These are phyloP conservation scores for Lamproptera curius DNA, from an alignment of 2,888 invertebrate genomes.

Conservation along the genomic window DNA sequence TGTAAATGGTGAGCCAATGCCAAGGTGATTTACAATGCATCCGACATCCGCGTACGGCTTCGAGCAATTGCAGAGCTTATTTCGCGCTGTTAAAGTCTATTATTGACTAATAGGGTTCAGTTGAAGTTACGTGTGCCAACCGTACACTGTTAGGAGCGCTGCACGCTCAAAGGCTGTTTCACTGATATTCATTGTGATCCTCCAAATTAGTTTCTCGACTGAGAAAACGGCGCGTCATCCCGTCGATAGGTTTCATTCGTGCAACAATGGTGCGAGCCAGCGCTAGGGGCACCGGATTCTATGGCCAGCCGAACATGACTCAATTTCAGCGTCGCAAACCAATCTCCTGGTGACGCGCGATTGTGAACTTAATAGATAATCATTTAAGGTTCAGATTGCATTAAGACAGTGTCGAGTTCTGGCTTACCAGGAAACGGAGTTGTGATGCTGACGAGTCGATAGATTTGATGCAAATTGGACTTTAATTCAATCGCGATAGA, in stretches of 20 bases:
- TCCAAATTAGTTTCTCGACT: conserved; percentile 73
- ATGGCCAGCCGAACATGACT: conserved; percentile 53
- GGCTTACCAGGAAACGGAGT: conserved; percentile 40
- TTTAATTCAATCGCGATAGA: conserved; percentile 41
- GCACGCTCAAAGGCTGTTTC: conserved; percentile 68
- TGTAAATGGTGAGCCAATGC: conserved; percentile 20
- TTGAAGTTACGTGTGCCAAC: conserved; percentile 49
- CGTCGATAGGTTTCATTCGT: conserved; percentile 67
- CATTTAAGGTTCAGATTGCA: conserved; percentile 61
- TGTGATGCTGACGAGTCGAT: conserved; percentile 44
- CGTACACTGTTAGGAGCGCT: conserved; percentile 54
- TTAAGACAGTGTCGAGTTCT: conserved; percentile 46
- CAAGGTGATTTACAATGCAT: conserved; percentile 19
- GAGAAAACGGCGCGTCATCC: conserved; percentile 70
- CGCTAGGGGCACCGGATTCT: conserved; percentile 61
- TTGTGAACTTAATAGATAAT: conserved; percentile 44
- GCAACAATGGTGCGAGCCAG: conserved; percentile 68
- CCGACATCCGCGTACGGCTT: conserved; percentile 16
- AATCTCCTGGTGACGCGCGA: conserved; percentile 42
- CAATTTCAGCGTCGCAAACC: conserved; percentile 46
- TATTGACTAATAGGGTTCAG: conserved; percentile 14
- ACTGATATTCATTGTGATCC: conserved; percentile 73
- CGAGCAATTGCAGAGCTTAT: conserved; percentile 13
- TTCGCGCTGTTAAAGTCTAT: conserved; percentile 2
- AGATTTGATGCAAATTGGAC: conserved; percentile 43